Evolutionary conservation across 2,797 vertebrate species (phyloP).

Genomic region (Chiloscyllium punctatum): DNA sequence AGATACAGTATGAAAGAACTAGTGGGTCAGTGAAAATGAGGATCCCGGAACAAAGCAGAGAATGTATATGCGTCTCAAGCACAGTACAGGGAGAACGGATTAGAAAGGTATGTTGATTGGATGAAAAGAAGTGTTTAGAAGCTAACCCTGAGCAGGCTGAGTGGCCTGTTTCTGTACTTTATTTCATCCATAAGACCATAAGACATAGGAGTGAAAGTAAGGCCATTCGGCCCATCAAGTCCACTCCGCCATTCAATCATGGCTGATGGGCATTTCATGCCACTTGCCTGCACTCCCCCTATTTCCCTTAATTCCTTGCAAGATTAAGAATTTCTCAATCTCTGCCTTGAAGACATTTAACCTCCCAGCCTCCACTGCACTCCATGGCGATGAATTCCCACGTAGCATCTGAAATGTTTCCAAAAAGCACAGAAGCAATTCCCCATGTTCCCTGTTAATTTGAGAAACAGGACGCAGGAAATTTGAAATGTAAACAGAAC

Average conservation of each 20-base stretch:
- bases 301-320: too few relatives aligned
- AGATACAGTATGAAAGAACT: neutral
- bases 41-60: neutral
- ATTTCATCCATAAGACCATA: neutral
- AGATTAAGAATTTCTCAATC: too few relatives aligned
- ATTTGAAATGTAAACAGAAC: too few relatives aligned
- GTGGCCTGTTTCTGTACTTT: neutral
- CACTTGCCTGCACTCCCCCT: too few relatives aligned
- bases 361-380: too few relatives aligned
- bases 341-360: too few relatives aligned
- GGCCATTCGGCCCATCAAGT: too few relatives aligned
- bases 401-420: neutral
- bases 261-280: too few relatives aligned
- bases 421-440: neutral
- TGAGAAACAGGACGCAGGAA: too few relatives aligned
- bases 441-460: neutral
- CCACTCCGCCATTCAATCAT: too few relatives aligned
- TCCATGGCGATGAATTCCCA: too few relatives aligned
- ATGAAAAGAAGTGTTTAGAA: neutral
- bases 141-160: neutral
- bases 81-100: neutral
- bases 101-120: neutral
- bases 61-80: neutral
- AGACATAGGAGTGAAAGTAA: too few relatives aligned
- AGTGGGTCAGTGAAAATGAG: neutral